Conservation (phyloP, 2,113 vertebrate genomes). For the Calypte anna region DNA sequence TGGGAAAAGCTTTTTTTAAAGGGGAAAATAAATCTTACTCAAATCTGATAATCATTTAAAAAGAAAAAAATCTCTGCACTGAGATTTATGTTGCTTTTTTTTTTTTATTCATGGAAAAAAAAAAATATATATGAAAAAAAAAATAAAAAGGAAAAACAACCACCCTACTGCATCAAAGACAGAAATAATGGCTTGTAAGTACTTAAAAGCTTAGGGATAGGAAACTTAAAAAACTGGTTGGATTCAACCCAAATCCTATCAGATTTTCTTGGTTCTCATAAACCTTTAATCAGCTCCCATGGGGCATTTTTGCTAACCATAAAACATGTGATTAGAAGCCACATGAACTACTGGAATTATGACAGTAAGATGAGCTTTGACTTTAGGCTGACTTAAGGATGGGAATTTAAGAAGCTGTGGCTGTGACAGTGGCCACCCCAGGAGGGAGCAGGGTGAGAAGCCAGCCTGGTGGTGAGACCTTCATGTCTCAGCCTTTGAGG, state of each 20-base stretch:
- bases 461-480: neutral
- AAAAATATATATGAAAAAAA: neutral
- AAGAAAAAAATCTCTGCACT: conserved; percentile 67
- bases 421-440: accelerated
- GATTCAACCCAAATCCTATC: conserved; percentile 83
- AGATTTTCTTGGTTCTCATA: conserved; percentile 83
- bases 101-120: accelerated
- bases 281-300: conserved; percentile 82
- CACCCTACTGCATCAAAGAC: conserved; percentile 59
- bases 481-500: accelerated
- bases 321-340: conserved; percentile 63
- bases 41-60: conserved; percentile 79
- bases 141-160: neutral
- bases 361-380: conserved; percentile 27
- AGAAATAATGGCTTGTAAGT: conserved; percentile 78
- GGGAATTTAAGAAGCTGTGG: neutral
- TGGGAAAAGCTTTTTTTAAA: conserved; percentile 63
- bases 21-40: conserved; percentile 73
- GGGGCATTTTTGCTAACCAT: conserved; percentile 66
- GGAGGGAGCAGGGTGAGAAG: neutral
- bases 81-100: conserved; percentile 61
- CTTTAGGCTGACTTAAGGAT: neutral
- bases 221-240: conserved; percentile 82
- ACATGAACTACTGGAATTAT: conserved; percentile 43
- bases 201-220: conserved; percentile 82